Evolutionary conservation across 2,888 invertebrate species (phyloP).

Genomic region (Euzophera pinguis): DNA sequence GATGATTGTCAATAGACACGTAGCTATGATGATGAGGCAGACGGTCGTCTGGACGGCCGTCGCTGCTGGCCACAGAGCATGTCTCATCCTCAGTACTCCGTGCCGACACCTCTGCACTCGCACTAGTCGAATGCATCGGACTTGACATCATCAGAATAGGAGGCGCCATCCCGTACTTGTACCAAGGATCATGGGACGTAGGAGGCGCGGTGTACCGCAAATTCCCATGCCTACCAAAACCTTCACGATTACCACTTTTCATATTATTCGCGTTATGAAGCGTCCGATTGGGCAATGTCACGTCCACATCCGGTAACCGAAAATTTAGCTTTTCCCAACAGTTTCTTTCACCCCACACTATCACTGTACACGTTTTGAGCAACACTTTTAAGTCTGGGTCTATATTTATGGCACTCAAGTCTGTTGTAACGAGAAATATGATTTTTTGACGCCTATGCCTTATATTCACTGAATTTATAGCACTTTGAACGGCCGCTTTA

Average conservation of each 20-base stretch:
- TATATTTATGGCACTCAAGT: constrained; percentile 81
- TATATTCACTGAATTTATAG: constrained; percentile 83
- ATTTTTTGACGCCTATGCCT: constrained; percentile 81
- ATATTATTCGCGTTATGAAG: constrained; percentile 73
- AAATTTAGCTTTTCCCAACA: constrained; percentile 94
- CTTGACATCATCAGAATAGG: constrained; percentile 80
- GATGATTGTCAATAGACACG: constrained; percentile 75
- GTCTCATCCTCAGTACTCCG: constrained; percentile 82
- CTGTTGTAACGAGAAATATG: constrained; percentile 76
- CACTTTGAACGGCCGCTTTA: constrained; percentile 88
- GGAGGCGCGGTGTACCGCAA: constrained; percentile 76
- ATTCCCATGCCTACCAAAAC: constrained; percentile 72
- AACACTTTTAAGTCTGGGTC: constrained; percentile 88
- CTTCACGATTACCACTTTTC: constrained; percentile 70
- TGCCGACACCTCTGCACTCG: constrained; percentile 81
- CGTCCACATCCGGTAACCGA: constrained; percentile 89
- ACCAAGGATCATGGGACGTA: constrained; percentile 76
- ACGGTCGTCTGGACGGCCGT: constrained; percentile 76
- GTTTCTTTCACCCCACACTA: constrained; percentile 89
- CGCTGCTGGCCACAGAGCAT: constrained; percentile 78
- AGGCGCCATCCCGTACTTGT: constrained; percentile 74
- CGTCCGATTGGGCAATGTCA: constrained; percentile 79
- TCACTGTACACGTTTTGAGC: constrained; percentile 85
- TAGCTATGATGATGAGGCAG: constrained; percentile 80
- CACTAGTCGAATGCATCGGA: constrained; percentile 80